These are phyloP conservation scores for Epinephelus cyanopodus DNA, from an alignment of 2,113 vertebrate species.

Conservation along the genomic window DNA sequence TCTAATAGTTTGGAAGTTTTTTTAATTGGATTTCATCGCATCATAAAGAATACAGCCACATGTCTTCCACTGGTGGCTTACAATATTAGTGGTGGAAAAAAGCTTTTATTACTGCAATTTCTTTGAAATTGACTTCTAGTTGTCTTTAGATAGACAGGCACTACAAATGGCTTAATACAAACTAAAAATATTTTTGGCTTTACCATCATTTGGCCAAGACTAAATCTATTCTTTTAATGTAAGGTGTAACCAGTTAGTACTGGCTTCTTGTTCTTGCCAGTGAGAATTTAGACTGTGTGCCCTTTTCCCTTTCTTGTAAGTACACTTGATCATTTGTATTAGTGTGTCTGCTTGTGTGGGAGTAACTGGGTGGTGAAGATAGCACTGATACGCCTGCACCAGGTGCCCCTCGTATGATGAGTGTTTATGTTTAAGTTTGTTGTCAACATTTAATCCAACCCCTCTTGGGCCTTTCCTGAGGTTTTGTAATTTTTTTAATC, in stretches of 20 bases:
- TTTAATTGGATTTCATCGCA: neutral
- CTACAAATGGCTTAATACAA: neutral
- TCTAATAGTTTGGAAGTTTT: neutral
- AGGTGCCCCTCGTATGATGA: neutral
- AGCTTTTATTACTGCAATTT: neutral
- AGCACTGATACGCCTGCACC: neutral
- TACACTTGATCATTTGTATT: neutral
- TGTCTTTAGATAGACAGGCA: neutral
- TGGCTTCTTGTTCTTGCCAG: neutral
- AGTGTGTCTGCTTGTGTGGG: constrained; percentile 1
- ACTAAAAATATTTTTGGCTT: neutral
- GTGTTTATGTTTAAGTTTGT: neutral
- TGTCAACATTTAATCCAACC: neutral
- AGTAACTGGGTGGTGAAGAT: constrained; percentile 1
- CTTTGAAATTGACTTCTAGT: neutral
- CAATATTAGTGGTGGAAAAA: neutral
- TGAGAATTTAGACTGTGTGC: neutral
- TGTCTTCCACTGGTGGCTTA: neutral
- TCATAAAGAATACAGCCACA: neutral
- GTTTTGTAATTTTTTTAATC: neutral
- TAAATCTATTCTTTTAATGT: neutral
- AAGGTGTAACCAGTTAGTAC: neutral
- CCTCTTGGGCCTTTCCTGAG: neutral
- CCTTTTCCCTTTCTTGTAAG: neutral
- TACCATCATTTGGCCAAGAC: neutral